Evolutionary conservation across 1,140 invertebrate species (phyloP).

Genomic region (Pseudomyrmex concolor): DNA sequence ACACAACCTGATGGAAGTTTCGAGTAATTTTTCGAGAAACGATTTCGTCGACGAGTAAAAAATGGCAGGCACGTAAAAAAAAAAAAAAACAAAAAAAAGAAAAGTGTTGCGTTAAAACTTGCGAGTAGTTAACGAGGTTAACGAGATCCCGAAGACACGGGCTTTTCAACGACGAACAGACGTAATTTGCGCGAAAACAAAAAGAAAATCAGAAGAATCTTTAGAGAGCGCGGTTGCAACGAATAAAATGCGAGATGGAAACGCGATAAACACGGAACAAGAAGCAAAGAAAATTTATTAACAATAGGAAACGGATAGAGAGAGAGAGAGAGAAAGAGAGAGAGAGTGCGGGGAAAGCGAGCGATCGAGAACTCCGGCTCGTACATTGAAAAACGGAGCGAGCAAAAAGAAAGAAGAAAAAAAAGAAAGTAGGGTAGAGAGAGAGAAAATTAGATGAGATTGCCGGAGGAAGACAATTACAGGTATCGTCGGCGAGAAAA

Average conservation of each 20-base stretch:
- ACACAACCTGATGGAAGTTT: background rate
- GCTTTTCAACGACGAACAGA: slow-evolving; percentile 4
- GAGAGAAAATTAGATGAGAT: slow-evolving; percentile 17
- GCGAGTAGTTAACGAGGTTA: background rate
- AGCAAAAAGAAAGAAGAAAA: background rate
- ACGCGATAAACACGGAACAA: background rate
- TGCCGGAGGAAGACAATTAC: slow-evolving; percentile 30
- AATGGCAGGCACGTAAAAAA: background rate
- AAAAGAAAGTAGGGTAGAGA: background rate
- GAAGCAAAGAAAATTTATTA: background rate
- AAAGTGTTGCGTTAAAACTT: background rate
- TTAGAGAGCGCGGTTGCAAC: background rate
- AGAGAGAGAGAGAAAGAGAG: background rate
- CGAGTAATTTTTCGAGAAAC: background rate
- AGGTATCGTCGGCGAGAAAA: slow-evolving; percentile 23
- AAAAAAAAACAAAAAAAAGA: background rate
- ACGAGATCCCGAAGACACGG: background rate
- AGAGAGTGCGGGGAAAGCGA: background rate
- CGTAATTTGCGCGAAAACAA: background rate
- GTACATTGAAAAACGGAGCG: background rate
- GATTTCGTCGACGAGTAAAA: background rate
- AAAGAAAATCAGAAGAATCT: background rate
- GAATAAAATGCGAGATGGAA: slow-evolving; percentile 36
- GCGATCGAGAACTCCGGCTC: background rate
- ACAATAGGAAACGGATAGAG: slow-evolving; percentile 15